phyloP scores from a whole-genome alignment of 92 coral and sea anemone genomes.

The Anthopleura xanthogrammica region DNA sequence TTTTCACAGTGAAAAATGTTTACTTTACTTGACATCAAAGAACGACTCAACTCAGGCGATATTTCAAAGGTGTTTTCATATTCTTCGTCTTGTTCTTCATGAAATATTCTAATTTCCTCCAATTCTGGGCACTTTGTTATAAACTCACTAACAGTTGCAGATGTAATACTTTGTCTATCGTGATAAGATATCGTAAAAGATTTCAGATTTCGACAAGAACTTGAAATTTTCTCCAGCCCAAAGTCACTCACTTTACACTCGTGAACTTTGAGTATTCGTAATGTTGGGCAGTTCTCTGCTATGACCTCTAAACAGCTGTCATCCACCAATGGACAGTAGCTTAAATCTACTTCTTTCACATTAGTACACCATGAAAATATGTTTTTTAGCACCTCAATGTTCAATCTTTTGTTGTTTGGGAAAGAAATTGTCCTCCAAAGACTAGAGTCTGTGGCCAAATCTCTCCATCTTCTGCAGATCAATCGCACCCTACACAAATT shows the following conservation, averaged over 20 bases:
- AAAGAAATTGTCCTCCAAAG: conserved; percentile 62
- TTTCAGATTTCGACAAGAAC: conserved; percentile 31
- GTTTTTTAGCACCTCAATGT: conserved; percentile 34
- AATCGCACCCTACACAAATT: conserved; percentile 55
- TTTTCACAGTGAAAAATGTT: conserved; percentile 48
- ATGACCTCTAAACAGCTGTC: conserved; percentile 55
- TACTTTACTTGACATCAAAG: conserved; percentile 25
- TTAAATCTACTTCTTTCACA: conserved; percentile 52
- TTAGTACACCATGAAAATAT: conserved; percentile 48
- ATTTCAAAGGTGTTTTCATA: conserved; percentile 39
- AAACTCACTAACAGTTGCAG: conserved; percentile 32
- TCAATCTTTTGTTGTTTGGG: conserved; percentile 54
- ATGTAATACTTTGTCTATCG: conserved; percentile 38
- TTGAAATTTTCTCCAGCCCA: conserved; percentile 47
- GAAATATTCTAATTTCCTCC: conserved; percentile 36
- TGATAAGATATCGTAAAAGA: conserved; percentile 31
- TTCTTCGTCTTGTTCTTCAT: conserved; percentile 48
- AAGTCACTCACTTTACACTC: conserved; percentile 46
- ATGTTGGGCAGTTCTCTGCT: conserved; percentile 47
- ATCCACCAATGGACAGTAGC: conserved; percentile 50
- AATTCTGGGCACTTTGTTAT: conserved; percentile 42
- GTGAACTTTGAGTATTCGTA: conserved; percentile 41
- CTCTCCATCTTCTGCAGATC: conserved; percentile 68
- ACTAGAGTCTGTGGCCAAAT: conserved; percentile 56
- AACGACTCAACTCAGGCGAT: conserved; percentile 30